Evolutionary conservation across 2,113 vertebrate species (phyloP), one percentile per base, ranked within the genome.

Genomic region (Daphoenositta chrysoptera): DNA sequence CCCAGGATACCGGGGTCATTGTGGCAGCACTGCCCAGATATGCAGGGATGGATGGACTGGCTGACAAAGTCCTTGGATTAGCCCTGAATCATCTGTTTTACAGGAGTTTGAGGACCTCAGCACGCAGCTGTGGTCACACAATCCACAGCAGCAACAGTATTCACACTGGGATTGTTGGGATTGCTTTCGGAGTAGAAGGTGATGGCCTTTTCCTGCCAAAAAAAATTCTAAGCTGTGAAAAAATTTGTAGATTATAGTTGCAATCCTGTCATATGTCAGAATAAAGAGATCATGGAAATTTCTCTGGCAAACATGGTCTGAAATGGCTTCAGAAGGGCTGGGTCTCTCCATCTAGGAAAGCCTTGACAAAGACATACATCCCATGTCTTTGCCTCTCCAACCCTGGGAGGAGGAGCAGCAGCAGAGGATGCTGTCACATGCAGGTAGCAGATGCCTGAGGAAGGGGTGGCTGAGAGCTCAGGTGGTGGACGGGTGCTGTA

Each of bases 391-490:
- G n/a, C 27, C 7, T 69, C 79, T 80, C 27, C 61, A 50, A 65
- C 15, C n/a, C 37, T 30, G 40, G 30, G 21, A 69, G 56, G 35
- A 39, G 7, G 33, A 72, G 22, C 0, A 0, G 14, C 39, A 48
- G 10, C n/a, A 69, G 42, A 78, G 24, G 27, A 33, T 24, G 54
- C 7, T 72, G 60, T 83, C 79, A 42, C 33, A 16, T 3, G 9
- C 65, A 78, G n/a, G 53, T 8, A 48, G 45, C 13, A 50, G 23
- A 20, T 53, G 45, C n/a, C 48, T 37, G n/a, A 44, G 37, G 51
- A 65, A 60, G 1, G 13, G 65, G 40, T 33, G 53, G 37, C 44
- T 93, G 82, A 80, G 53, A 45, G 23, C n/a, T 57, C 14, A 13
- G 35, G 3, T 20, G 8, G 57, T 61, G 44, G 27, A 57, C 65